Conservation (phyloP, 2,113 vertebrate species). For the Pterocles gutturalis region DNA sequence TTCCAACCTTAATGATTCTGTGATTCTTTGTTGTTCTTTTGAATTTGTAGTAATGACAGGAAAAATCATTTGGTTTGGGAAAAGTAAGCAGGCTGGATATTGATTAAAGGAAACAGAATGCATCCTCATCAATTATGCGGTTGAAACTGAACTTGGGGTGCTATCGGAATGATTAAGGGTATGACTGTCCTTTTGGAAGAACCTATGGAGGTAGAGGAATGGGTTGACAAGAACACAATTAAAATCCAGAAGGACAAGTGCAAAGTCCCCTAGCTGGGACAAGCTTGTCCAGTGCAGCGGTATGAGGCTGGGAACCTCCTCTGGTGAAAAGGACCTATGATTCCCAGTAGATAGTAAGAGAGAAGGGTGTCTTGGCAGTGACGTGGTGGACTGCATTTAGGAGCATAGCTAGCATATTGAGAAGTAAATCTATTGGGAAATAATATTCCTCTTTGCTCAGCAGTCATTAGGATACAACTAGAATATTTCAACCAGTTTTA, state of each 20-base stretch:
- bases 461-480: not conserved
- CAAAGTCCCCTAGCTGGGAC: not conserved
- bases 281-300: not conserved
- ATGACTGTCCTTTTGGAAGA: not conserved
- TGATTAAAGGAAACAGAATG: not conserved
- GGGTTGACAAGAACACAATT: fast-evolving
- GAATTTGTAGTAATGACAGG: not conserved
- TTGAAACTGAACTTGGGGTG: not conserved
- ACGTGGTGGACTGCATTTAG: not conserved
- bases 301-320: not conserved
- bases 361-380: not conserved
- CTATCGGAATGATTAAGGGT: not conserved
- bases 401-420: not conserved
- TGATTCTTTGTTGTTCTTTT: not conserved
- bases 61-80: not conserved
- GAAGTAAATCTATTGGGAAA: not conserved
- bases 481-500: not conserved
- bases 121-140: not conserved
- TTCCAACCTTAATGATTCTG: too few relatives aligned
- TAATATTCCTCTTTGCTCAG: not conserved
- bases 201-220: not conserved
- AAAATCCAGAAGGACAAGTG: not conserved
- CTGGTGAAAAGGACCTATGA: not conserved
- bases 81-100: not conserved
- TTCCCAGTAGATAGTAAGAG: not conserved